Evolutionary conservation across 2,888 invertebrate genomes (phyloP), one percentile per base, ranked within the genome.

Genomic region (Chrysolina americana): DNA sequence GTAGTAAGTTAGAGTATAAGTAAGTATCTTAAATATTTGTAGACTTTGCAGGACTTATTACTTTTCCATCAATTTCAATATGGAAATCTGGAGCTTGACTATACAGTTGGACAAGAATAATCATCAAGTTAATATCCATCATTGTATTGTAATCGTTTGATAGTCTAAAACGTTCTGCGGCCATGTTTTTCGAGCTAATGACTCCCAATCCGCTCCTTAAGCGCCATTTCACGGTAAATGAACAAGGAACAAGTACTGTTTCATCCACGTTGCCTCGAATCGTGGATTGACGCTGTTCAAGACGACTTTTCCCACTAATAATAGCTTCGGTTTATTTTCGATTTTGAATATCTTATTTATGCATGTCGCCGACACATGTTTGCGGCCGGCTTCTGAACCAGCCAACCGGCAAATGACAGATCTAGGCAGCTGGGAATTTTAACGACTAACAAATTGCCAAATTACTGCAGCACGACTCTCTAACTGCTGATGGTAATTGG

Each of bases 371-470:
- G 81, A 86, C 86, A 87, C 85, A 84, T 87, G 88, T 88, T 87
- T 85, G 86, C 87, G 87, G 86, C 83, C 86, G 88, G 87, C 85
- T 88, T 87, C 87, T 87, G 86, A 87, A 87, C 85, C 87, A 86
- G 85, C 87, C 87, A 86, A 87, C 79, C 88, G 87, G 83, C 87
- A 88, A 88, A 88, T 88, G 88, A 88, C 87, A 87, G 86, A 87
- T 87, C 82, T 83, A 85, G 85, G 85, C 88, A 89, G 89, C 89
- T 89, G 89, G 85, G 89, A 89, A 89, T 89, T 87, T 89, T 89
- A 89, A 89, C 88, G 89, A 89, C 88, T 88, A 88, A 89, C 89
- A 89, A 89, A 89, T 89, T 88, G 88, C 88, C 88, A 87, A 88
- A 88, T 88, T 88, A 88, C 87, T 88, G 82, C 85, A 83, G 83